Base-by-base conservation (phyloP, 1,140 invertebrate genomes). In the Holcopasites calliopsidis region DNA sequence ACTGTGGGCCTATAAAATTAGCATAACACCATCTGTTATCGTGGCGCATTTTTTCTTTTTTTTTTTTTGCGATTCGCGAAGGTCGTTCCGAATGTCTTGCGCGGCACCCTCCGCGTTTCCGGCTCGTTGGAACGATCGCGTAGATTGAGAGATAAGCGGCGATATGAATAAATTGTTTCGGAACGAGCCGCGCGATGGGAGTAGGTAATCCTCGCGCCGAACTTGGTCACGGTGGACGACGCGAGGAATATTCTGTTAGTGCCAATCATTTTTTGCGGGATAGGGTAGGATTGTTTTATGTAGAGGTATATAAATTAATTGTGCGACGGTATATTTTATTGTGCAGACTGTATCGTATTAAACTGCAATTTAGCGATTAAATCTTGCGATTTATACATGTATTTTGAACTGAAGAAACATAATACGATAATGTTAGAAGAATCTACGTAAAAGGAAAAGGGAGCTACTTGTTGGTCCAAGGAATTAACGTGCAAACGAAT, bases 11-110 rank as follows among this genome's bases (percentile, higher is more conserved):
- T 66, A 66, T 57, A 64, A 74, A 54, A 74, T 74, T 74, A 55
- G 38, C 71, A 74, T 74, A 66, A 55, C 31, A 44, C 50, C 61
- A 66, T 66, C 71, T 66, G 38, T 66, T 54, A 66, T 44, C 50
- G 31, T 38, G 16, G 13, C 28, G 33, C 55, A 42, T n/a, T 31
- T 57, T 50, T n/a, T 18, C 3, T 23, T 38, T 38, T 58, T 33
- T 8, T 23, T 65, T 28, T 44, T 31, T 33, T 33, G 33, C 11
- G 11, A 10, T 16, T 35, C 2, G 38, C 35, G 28, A 33, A 35
- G 28, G 31, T 66, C 61, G 33, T 21, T 44, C 28, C 8, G 50
- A 74, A 66, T 66, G 26, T 57, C 18, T 35, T 18, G 8, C 26
- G 61, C n/a, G 52, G 52, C 52, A 44, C 64, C 21, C n/a, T n/a